Base-by-base conservation (phyloP, 1,140 invertebrate species). In the Zaprionus tsacasi region DNA sequence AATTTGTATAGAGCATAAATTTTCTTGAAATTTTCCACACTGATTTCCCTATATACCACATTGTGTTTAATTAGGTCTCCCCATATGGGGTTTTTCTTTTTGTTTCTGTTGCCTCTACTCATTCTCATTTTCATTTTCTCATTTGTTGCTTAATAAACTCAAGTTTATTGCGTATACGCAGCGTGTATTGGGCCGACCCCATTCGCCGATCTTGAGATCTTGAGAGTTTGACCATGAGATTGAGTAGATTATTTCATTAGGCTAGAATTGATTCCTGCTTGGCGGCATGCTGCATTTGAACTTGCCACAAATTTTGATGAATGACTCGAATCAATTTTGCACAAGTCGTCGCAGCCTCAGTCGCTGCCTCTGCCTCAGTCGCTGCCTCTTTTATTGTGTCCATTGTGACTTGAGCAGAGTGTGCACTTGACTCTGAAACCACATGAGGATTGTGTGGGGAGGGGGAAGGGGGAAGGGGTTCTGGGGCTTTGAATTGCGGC, bases 321-420 rank as follows among this genome's bases (percentile, higher is more conserved):
- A 83, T 83, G 81, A 81, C 74, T 65, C 85, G 85, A 85, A 85
- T 85, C 81, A 85, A 85, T 85, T 85, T 70, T 75, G 33, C 69
- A 30, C 27, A 30, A 30, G 59, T 74, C 78, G 81, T 56, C 36
- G 21, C 40, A 57, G 69, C 21, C 38, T 40, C 2, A 15, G 38
- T 56, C 66, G 33, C 54, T 4, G 21, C 2, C 61, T 48, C 40
- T 63, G 69, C 21, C 38, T 40, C 2, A 25, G 38, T 56, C 66
- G 33, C 54, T 30, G 27, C 27, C 35, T 36, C 35, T 36, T 52
- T 30, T 61, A 43, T 73, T 67, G 70, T 30, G 3, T 6, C 3
- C 27, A 30, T 57, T 70, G 64, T 35, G 54, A 55, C 65, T 71
- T 27, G 35, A 30, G 56, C 69, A 68, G 80, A 83, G 81, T 83